Base-by-base conservation (phyloP, 2,888 invertebrate species). In the Drosophila lacicola region DNA sequence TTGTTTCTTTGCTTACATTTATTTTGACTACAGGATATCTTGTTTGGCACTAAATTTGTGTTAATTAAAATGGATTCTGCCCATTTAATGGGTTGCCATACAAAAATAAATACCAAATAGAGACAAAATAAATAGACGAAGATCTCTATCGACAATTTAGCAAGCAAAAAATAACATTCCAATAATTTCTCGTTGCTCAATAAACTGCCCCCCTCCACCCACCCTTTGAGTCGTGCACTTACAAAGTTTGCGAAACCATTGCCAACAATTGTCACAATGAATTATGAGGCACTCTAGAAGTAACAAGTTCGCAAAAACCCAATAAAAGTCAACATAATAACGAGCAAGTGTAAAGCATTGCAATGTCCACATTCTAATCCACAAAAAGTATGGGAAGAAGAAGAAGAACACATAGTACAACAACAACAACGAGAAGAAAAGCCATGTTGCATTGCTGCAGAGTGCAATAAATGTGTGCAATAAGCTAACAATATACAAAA, bases 401-500 rank as follows among this genome's bases (percentile, higher is more conserved):
- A 13, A 19, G 50, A n/a, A 37, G 60, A 44, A 13, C n/a, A 25
- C 8, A 6, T 25, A 10, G 41, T 41, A 41, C 41, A 17, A 25
- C 21, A n/a, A 51, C 60, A 41, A 3, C 21, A 13, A 45, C 11
- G 14, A 8, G 51, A 61, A 49, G 33, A 66, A 63, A 36, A 17
- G 50, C n/a, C 56, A 62, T 39, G 47, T 62, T 42, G 47, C 56
- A 42, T 47, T 63, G 34, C 62, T 65, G 74, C 51, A 63, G 67
- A 71, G 76, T 77, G 77, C 70, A 74, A 76, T 76, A 76, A 76
- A 76, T 77, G 78, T 78, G 78, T 78, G 85, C 82, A 78, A 80
- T 85, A 82, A 82, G 82, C 85, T 66, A 82, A 81, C 81, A 83
- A 83, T 72, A 83, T 76, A 80, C 80, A 78, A 80, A 80, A 74